These are phyloP conservation scores for Elymnias hypermnestra DNA, from an alignment of 1,140 invertebrate species.

Conservation along the genomic window DNA sequence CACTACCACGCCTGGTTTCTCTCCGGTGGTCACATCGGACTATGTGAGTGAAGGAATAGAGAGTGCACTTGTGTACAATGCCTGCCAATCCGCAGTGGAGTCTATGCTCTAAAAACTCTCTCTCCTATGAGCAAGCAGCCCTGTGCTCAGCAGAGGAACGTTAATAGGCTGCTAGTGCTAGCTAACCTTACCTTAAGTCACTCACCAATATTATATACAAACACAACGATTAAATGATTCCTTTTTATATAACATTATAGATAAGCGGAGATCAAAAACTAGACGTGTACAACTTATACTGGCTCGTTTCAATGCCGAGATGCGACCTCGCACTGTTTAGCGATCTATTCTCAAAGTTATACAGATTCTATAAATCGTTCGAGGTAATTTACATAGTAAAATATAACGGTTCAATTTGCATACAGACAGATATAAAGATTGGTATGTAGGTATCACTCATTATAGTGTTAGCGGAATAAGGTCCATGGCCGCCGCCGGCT, in stretches of 20 bases:
- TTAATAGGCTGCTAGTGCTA: no score
- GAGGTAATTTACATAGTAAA: conserved; percentile 8
- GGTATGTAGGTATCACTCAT: conserved; percentile 6
- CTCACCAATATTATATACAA: no score
- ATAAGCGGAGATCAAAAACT: not conserved
- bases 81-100: no score
- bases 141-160: no score
- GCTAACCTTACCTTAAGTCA: no score
- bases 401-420: conserved; percentile 9
- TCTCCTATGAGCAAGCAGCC: no score
- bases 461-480: conserved; percentile 17
- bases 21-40: no score
- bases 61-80: no score
- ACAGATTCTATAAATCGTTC: not conserved
- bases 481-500: conserved; percentile 9
- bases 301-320: conserved; percentile 2
- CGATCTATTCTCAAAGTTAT: conserved; percentile 6
- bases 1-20: no score
- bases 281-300: not conserved
- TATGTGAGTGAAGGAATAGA: no score
- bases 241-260: not conserved
- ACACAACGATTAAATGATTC: no score
- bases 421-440: conserved; percentile 14
- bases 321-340: conserved; percentile 3
- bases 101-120: no score